Evolutionary conservation across 2,888 invertebrate species (phyloP).

Genomic region (Acrobasis suavella): DNA sequence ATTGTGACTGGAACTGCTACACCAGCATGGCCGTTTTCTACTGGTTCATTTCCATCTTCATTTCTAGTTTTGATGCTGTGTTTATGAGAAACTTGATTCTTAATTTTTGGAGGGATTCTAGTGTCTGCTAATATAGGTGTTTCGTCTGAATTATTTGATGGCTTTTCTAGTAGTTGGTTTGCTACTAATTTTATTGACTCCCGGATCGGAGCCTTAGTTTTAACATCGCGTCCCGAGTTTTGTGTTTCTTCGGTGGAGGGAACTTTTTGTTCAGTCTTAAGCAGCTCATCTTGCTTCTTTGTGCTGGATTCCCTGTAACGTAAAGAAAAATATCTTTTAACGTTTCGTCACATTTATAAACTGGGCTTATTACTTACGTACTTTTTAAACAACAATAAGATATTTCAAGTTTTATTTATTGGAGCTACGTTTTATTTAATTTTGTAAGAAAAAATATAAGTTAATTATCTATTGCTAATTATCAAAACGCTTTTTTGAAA

Average conservation of each 20-base stretch:
- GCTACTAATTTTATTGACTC: slow-evolving; percentile 83
- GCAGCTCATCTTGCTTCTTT: slow-evolving; percentile 26
- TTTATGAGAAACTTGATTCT: slow-evolving; percentile 73
- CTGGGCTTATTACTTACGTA: too few species aligned
- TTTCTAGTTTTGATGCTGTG: slow-evolving; percentile 69
- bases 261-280: slow-evolving; percentile 29
- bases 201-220: slow-evolving; percentile 71
- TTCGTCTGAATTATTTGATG: slow-evolving; percentile 53
- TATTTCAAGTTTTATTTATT: too few species aligned
- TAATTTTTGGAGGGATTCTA: slow-evolving; percentile 84
- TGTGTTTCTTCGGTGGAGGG: slow-evolving; percentile 35
- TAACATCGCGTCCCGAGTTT: slow-evolving; percentile 62
- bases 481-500: too few species aligned
- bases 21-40: slow-evolving; percentile 84
- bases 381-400: too few species aligned
- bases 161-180: slow-evolving; percentile 79
- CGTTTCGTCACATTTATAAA: background rate
- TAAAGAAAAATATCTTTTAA: slow-evolving; percentile 18
- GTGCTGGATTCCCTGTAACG: slow-evolving; percentile 41
- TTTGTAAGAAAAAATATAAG: too few species aligned
- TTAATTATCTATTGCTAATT: too few species aligned
- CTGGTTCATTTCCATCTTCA: slow-evolving; percentile 57
- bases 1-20: slow-evolving; percentile 85
- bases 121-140: slow-evolving; percentile 79
- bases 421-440: too few species aligned